Evolutionary conservation across 2,113 vertebrate genomes (phyloP).

Genomic region (Calidris pugnax): DNA sequence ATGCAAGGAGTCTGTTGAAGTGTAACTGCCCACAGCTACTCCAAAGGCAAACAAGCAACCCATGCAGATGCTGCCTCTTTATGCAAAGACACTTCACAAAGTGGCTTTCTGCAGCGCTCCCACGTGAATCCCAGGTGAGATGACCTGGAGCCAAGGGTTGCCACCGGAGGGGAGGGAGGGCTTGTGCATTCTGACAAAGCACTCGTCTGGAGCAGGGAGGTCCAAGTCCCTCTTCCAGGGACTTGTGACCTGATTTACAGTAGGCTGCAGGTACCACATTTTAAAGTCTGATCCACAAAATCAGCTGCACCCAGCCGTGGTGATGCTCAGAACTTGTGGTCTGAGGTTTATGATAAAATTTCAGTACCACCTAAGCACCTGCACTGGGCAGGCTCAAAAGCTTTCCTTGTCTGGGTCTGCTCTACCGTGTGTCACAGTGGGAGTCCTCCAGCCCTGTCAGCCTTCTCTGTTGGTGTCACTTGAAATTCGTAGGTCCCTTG

Average conservation of each 20-base stretch:
- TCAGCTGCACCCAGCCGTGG: neutral
- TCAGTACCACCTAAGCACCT: neutral
- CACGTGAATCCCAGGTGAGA: neutral
- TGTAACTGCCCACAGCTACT: neutral
- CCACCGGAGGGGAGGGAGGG: neutral
- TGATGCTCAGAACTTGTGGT: neutral
- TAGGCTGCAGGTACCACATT: neutral
- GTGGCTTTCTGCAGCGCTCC: neutral
- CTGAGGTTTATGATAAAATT: neutral
- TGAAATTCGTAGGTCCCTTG: neutral
- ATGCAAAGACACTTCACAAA: neutral
- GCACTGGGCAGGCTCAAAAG: neutral
- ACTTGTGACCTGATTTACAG: neutral
- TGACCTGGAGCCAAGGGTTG: neutral
- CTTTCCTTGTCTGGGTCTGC: accelerated
- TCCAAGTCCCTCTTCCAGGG: neutral
- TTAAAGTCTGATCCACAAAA: neutral
- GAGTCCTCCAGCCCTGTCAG: neutral
- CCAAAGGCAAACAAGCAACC: neutral
- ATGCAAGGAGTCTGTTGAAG: neutral
- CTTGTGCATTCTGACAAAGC: neutral
- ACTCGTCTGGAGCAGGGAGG: neutral
- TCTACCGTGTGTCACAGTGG: accelerated
- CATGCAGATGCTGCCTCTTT: neutral
- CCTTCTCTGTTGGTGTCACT: neutral